Conservation (phyloP, 2,113 vertebrate species). For the Chaetodon trifascialis region DNA sequence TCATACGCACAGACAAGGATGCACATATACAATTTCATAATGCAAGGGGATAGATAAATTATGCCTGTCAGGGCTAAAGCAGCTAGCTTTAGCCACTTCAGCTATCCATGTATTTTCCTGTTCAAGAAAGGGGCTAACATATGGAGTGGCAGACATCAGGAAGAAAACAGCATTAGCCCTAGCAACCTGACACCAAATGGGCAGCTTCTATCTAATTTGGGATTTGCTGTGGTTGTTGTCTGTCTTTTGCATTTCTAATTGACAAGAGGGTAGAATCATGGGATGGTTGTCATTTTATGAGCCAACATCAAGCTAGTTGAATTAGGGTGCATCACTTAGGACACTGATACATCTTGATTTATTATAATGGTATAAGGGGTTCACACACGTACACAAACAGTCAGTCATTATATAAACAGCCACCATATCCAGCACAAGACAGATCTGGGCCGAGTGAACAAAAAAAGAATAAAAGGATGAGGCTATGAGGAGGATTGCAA, state of each 20-base stretch:
- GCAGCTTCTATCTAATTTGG: constrained; percentile 39
- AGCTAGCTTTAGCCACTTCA: constrained; percentile 7
- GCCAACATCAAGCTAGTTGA: constrained; percentile 32
- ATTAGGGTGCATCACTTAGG: constrained; percentile 10
- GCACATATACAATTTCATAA: not conserved
- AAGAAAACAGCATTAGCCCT: constrained; percentile 21
- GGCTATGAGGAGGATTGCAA: not conserved
- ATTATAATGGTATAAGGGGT: constrained; percentile 27
- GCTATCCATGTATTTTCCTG: not conserved
- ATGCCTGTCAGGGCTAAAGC: not conserved
- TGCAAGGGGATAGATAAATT: not conserved
- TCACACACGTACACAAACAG: constrained; percentile 22
- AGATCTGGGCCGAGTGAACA: constrained; percentile 29
- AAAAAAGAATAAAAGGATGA: constrained; percentile 24
- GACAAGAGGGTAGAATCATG: constrained; percentile 19
- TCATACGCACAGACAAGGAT: not conserved
- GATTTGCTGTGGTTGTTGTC: constrained; percentile 12
- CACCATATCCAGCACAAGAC: constrained; percentile 26
- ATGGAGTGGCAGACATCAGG: not conserved
- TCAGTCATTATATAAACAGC: constrained; percentile 53
- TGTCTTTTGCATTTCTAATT: constrained; percentile 46
- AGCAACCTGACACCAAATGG: constrained; percentile 38
- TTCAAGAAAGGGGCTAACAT: not conserved
- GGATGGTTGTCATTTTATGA: constrained; percentile 26
- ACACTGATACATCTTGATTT: constrained; percentile 44